phyloP scores from a whole-genome alignment of 2,113 vertebrate genomes.

The Cyphomyrus plagiostoma region DNA sequence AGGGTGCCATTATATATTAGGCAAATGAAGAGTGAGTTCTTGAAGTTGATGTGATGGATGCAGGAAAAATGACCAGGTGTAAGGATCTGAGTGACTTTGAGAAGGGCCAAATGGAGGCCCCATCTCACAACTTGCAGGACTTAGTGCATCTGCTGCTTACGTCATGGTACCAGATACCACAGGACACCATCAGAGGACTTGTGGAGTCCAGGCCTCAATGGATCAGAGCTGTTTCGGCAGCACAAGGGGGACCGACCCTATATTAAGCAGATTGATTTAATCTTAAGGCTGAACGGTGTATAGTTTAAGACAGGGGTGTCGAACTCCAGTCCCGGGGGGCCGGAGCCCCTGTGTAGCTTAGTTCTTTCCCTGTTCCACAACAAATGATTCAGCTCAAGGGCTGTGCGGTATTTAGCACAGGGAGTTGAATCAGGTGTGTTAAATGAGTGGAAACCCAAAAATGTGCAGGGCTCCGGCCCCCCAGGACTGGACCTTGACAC shows the following conservation, averaged over 20 bases:
- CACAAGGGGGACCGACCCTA: neutral
- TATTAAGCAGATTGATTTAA: neutral
- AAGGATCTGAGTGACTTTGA: neutral
- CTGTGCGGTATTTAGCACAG: too few species aligned
- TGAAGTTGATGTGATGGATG: neutral
- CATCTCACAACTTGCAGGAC: neutral
- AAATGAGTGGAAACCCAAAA: too few species aligned
- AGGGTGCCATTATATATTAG: neutral
- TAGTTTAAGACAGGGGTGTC: neutral
- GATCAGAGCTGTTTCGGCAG: neutral
- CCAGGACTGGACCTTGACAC: too few species aligned
- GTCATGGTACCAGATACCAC: neutral
- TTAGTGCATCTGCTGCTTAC: neutral
- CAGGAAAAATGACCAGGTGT: neutral
- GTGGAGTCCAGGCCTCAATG: neutral
- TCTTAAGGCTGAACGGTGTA: neutral
- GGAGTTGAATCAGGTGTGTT: too few species aligned
- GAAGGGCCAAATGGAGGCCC: neutral
- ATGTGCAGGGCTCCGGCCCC: too few species aligned
- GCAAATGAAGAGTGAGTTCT: neutral
- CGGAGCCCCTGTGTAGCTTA: too few species aligned
- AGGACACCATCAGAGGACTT: neutral
- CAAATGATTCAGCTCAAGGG: too few species aligned
- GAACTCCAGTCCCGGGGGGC: too few species aligned
- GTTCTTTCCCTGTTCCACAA: too few species aligned